Evolutionary conservation across 2,113 vertebrate species (phyloP), one percentile per base, ranked within the genome.

Genomic region (Raphicerus campestris): DNA sequence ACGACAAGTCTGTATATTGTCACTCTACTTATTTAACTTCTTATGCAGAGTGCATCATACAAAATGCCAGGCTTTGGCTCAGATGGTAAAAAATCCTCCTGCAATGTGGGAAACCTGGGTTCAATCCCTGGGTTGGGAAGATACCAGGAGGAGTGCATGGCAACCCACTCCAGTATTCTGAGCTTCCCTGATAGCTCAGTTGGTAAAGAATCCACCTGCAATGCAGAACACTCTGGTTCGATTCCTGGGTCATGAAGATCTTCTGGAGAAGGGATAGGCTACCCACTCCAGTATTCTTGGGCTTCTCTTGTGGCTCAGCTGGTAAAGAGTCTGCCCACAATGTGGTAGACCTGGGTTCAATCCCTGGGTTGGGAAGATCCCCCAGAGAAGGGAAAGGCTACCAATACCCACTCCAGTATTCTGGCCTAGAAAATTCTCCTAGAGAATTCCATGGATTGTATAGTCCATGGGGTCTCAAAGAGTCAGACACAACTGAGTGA

Each of bases 291-390:
- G 66, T 22, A 39, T 39, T 70, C n/a, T 70, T 70, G 66, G 63
- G 17, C n/a, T 70, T 70, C n/a, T 6, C n/a, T 70, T 70, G n/a
- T 39, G 66, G n/a, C 66, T 70, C 19, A 70, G n/a, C 63, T 70
- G 63, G n/a, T 35, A 35, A 70, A 70, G n/a, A 70, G 35, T 39
- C n/a, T 39, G 19, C 19, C 66, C n/a, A 9, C 19, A 22, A 6
- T 22, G 5, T 0, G 2, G 66, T 10, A 39, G n/a, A 70, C n/a
- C n/a, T 35, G 19, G n/a, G n/a, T 35, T 70, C 2, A 0, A 70
- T 70, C n/a, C n/a, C 66, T 70, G 66, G n/a, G n/a, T 22, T 22
- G n/a, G n/a, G 19, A 22, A 39, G 66, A 39, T 39, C n/a, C 19
- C 4, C n/a, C 0, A 0, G n/a, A 70, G 19, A 39, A 35, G 66